These are phyloP conservation scores for Anolis carolinensis DNA, from an alignment of 2,113 vertebrate genomes.

Conservation along the genomic window DNA sequence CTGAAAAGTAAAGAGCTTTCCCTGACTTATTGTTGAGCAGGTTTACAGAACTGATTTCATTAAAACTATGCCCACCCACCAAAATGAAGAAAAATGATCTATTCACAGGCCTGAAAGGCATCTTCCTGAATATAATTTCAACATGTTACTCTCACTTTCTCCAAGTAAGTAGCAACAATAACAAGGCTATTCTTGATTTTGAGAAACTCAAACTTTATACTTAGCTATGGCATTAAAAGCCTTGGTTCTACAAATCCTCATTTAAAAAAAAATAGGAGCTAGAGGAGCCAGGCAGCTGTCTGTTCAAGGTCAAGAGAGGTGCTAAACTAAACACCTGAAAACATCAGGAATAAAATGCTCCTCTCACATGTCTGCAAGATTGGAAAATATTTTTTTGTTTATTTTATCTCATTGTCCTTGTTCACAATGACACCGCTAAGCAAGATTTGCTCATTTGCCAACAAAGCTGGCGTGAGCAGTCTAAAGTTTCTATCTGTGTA, in stretches of 20 bases:
- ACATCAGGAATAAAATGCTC: rapidly evolving
- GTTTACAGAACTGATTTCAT: background rate
- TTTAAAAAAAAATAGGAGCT: background rate
- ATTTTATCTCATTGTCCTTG: conserved; percentile 19
- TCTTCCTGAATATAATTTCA: background rate
- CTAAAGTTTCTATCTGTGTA: conserved; percentile 6
- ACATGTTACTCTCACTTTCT: background rate
- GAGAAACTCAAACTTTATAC: background rate
- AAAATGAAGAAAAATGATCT: background rate
- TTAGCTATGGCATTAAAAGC: background rate
- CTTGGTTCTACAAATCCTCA: background rate
- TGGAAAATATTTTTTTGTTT: background rate
- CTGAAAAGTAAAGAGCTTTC: background rate
- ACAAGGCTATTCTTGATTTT: no score
- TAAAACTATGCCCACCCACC: background rate
- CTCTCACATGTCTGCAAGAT: background rate
- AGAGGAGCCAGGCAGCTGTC: background rate
- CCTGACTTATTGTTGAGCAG: background rate
- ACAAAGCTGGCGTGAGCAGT: background rate
- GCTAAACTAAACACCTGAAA: background rate
- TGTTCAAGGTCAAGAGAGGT: background rate
- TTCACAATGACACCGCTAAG: conserved; percentile 22
- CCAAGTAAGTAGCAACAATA: background rate
- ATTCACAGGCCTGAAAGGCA: background rate
- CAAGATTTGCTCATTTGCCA: conserved; percentile 24